A percentile compares a stretch with the other conserved stretches of the same genome.
phyloP scores from a whole-genome alignment of 2,113 vertebrate genomes.

The Corynorhinus townsendii region DNA sequence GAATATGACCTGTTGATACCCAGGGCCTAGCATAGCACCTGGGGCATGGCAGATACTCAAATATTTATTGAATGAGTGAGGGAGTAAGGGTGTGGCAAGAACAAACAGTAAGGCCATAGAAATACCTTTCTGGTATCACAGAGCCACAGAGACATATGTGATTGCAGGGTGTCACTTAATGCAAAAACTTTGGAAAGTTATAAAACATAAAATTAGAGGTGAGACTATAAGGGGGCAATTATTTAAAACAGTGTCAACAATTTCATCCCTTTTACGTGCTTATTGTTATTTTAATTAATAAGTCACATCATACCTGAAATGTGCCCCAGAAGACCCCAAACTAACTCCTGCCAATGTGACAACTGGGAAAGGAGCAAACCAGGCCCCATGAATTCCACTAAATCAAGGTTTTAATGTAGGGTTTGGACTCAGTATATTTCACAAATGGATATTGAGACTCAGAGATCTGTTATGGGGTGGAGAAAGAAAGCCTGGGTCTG shows the following conservation, averaged over 20 bases:
- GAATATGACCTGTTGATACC: neutral
- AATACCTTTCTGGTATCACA: neutral
- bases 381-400: neutral
- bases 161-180: neutral
- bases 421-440: neutral
- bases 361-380: neutral
- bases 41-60: constrained; percentile 57
- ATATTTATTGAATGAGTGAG: constrained; percentile 62
- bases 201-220: neutral
- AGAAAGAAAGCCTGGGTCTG: neutral
- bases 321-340: neutral
- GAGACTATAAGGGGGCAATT: neutral
- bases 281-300: neutral
- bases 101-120: constrained; percentile 40
- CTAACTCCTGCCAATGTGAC: neutral
- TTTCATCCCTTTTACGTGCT: neutral
- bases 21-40: neutral
- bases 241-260: neutral
- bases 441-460: neutral
- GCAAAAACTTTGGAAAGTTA: constrained; percentile 24
- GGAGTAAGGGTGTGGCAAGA: constrained; percentile 17
- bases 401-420: neutral
- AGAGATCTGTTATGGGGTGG: neutral
- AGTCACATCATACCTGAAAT: neutral
- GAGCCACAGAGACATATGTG: neutral